A percentile compares a stretch with the other conserved stretches of the same genome.
phyloP scores from a whole-genome alignment of 2,888 invertebrate genomes.

The Drosophila merina region DNA sequence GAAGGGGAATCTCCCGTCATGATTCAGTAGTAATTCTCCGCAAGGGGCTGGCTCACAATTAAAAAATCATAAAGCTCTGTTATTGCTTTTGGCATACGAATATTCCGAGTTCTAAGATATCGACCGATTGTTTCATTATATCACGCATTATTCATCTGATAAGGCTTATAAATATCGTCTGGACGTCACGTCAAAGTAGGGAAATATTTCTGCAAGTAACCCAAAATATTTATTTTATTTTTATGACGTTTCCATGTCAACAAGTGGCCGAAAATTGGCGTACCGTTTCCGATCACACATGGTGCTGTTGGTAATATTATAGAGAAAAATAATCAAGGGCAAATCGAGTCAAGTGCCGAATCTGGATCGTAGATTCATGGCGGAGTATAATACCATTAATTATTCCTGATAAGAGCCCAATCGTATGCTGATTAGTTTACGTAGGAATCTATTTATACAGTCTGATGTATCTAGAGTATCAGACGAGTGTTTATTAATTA shows the following conservation, averaged over 20 bases:
- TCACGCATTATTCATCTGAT: constrained; percentile 35
- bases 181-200: constrained; percentile 5
- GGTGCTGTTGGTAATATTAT: constrained; percentile 32
- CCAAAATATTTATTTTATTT: constrained; percentile 27
- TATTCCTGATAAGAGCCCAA: constrained; percentile 27
- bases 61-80: constrained; percentile 21
- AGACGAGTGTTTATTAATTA: not conserved
- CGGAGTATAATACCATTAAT: constrained; percentile 1
- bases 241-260: constrained; percentile 59
- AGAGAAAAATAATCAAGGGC: constrained; percentile 3
- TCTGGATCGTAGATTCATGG: constrained; percentile 13
- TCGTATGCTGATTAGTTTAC: constrained; percentile 40
- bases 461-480: constrained; percentile 27
- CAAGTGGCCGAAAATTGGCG: constrained; percentile 33
- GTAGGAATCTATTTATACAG: constrained; percentile 35
- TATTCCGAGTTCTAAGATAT: constrained; percentile 16
- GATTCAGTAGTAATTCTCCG: constrained; percentile 15
- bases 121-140: constrained; percentile 29
- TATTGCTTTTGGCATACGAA: constrained; percentile 3
- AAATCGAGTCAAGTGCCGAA: constrained; percentile 28
- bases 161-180: constrained; percentile 36
- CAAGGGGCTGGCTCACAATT: not conserved
- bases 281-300: constrained; percentile 2
- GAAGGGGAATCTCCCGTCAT: constrained; percentile 21
- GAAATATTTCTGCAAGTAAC: constrained; percentile 13